phyloP scores from a whole-genome alignment of 1,140 invertebrate genomes.

The Agrypnia vestita region DNA sequence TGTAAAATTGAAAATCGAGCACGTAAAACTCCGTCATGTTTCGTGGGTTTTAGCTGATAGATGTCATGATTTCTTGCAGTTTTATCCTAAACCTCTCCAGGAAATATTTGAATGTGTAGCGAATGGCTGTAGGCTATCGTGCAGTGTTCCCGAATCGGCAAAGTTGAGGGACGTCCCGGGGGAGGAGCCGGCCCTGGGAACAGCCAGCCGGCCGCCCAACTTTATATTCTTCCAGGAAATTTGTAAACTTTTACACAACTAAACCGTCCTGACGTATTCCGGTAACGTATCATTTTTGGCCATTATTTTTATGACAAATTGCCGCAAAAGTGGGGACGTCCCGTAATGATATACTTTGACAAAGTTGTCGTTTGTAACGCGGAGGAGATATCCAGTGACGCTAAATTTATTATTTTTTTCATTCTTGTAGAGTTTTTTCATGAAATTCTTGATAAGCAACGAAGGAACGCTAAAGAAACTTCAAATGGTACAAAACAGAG shows the following conservation, averaged over 20 bases:
- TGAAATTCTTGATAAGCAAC: no score
- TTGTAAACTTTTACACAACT: not conserved
- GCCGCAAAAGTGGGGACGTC: not conserved
- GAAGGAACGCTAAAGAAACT: no score
- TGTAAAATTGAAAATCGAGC: no score
- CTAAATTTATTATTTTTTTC: no score
- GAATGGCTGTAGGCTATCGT: not conserved
- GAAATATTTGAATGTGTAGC: no score
- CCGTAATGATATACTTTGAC: slow-evolving; percentile 23
- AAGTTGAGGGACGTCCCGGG: slow-evolving; percentile 3
- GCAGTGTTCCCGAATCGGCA: slow-evolving; percentile 21
- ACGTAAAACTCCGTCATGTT: no score
- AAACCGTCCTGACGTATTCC: slow-evolving; percentile 31
- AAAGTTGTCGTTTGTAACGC: not conserved
- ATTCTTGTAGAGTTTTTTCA: no score
- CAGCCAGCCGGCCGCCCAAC: not conserved
- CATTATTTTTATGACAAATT: slow-evolving; percentile 44
- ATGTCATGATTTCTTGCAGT: no score
- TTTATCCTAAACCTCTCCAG: no score
- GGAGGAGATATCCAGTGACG: no score
- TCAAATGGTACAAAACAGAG: no score
- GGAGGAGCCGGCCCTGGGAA: slow-evolving; percentile 20
- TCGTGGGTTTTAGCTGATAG: no score
- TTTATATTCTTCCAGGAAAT: not conserved
- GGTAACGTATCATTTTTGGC: slow-evolving; percentile 32